Evolutionary conservation across 2,797 vertebrate genomes (phyloP).

Genomic region (Argya squamiceps): DNA sequence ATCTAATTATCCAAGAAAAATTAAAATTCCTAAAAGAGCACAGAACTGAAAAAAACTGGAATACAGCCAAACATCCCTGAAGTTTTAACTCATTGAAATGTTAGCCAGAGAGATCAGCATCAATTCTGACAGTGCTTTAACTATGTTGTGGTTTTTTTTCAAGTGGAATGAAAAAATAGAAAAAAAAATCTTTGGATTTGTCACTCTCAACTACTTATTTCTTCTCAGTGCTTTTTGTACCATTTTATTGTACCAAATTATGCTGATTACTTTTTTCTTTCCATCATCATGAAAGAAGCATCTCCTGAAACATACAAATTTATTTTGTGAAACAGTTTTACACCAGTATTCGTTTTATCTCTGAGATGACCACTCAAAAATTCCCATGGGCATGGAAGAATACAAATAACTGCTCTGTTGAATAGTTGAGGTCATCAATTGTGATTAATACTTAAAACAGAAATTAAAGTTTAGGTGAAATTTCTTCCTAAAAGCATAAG

Average conservation of each 20-base stretch:
- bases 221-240: not conserved
- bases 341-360: not conserved
- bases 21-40: constrained; percentile 34
- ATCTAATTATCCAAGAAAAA: constrained; percentile 56
- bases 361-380: not conserved
- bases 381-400: not conserved
- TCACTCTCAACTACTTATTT: not conserved
- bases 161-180: not conserved
- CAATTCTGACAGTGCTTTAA: not conserved
- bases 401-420: not conserved
- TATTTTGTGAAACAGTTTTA: not conserved
- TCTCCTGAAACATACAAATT: not conserved
- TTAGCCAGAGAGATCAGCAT: not conserved
- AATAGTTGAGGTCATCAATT: not conserved
- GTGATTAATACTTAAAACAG: not conserved
- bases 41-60: not conserved
- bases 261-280: not conserved
- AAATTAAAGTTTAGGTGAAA: not conserved
- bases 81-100: not conserved
- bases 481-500: not conserved
- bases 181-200: not conserved
- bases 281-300: not conserved
- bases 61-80: not conserved
- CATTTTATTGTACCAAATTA: not conserved
- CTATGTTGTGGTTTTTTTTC: fast-evolving